phyloP scores from a whole-genome alignment of 30 jellyfish, hydroid and myxozoan genomes.

The Calvadosia cruxmelitensis region DNA sequence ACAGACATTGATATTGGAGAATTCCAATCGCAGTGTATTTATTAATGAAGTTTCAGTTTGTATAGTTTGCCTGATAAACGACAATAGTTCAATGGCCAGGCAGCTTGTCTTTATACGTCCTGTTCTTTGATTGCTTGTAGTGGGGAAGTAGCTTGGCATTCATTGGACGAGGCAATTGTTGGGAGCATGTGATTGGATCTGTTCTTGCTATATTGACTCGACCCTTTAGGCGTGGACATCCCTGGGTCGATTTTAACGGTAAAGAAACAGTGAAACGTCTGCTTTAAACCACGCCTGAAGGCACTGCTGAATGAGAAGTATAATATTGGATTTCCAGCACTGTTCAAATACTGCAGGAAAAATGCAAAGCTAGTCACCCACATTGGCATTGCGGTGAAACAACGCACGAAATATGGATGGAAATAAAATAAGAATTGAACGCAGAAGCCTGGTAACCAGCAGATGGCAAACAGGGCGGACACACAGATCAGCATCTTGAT shows the following conservation, averaged over 20 bases:
- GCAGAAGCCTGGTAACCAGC: conserved; percentile 63
- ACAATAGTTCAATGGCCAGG: too few species aligned
- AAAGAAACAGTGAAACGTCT: conserved; percentile 3
- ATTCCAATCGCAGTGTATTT: too few species aligned
- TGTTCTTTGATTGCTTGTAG: too few species aligned
- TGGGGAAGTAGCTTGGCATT: too few species aligned
- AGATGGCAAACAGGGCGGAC: conserved; percentile 36
- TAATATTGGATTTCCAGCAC: conserved; percentile 58
- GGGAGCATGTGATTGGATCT: too few species aligned
- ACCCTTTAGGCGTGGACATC: too few species aligned
- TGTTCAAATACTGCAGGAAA: conserved; percentile 51
- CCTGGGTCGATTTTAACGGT: background rate
- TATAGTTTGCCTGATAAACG: too few species aligned
- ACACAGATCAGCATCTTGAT: conserved; percentile 54
- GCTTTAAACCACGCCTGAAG: conserved; percentile 36
- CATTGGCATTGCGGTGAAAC: conserved; percentile 31
- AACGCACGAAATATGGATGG: conserved; percentile 24
- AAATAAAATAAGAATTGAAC: conserved; percentile 36
- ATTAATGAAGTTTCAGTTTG: too few species aligned
- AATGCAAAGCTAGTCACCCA: conserved; percentile 33
- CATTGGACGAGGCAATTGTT: too few species aligned
- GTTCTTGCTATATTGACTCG: too few species aligned
- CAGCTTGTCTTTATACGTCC: too few species aligned
- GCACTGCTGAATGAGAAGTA: conserved; percentile 56
- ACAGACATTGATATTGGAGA: too few species aligned